Percentiles rank a stretch among this genome's conserved stretches.
Conservation (phyloP, 1,140 invertebrate species). For the Heterodera schachtii region DNA sequence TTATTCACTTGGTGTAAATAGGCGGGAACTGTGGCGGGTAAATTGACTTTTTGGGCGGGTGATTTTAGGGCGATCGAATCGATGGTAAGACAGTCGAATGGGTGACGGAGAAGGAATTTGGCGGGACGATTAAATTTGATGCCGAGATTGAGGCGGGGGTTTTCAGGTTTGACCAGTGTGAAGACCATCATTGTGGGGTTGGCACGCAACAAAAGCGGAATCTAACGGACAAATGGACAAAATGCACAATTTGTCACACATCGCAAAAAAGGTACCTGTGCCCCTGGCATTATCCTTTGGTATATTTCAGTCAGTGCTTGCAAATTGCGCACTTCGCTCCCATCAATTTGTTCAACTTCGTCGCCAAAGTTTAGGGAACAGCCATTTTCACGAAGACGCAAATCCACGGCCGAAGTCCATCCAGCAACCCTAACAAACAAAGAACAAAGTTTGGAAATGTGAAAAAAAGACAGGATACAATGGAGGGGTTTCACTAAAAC, state of each 20-base stretch:
- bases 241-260: neutral
- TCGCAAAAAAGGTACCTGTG: conserved; percentile 13
- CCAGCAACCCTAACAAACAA: conserved; percentile 34
- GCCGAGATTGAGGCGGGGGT: conserved; percentile 23
- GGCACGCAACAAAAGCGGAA: conserved; percentile 22
- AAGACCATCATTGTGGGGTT: conserved; percentile 35
- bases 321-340: conserved; percentile 20
- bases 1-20: neutral
- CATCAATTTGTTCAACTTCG: conserved; percentile 35
- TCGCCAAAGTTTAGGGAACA: conserved; percentile 43
- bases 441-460: neutral
- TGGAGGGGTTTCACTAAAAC: too few species aligned
- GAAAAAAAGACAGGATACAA: neutral
- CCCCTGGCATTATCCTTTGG: conserved; percentile 30
- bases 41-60: neutral
- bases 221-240: conserved; percentile 28
- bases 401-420: conserved; percentile 35
- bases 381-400: conserved; percentile 19
- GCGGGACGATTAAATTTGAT: conserved; percentile 39
- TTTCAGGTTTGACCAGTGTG: conserved; percentile 34
- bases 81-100: conserved; percentile 15
- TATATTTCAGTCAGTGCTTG: conserved; percentile 32
- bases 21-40: conserved; percentile 24
- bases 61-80: conserved; percentile 15
- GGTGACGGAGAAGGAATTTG: conserved; percentile 17